These are phyloP conservation scores for Megaceryle maxima DNA, from an alignment of 2,113 vertebrate genomes.

Conservation along the genomic window DNA sequence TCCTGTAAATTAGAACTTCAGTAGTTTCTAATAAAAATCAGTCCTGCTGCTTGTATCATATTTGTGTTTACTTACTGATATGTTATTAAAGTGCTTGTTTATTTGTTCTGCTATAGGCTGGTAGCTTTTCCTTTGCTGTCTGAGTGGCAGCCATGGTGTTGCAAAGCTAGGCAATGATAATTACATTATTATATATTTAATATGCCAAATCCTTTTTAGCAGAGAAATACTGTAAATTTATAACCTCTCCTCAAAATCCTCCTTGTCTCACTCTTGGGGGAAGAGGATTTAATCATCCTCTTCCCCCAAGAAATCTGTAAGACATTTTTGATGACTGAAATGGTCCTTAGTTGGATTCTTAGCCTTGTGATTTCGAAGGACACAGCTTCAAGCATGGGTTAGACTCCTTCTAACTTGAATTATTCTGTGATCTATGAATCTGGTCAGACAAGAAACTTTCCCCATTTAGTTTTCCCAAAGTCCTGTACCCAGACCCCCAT, in stretches of 20 bases:
- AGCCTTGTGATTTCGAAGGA: neutral
- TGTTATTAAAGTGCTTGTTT: neutral
- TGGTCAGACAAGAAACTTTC: neutral
- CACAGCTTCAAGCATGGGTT: neutral
- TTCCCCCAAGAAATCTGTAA: neutral
- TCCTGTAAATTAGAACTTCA: conserved; percentile 45
- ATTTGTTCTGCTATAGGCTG: neutral
- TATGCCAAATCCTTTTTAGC: neutral
- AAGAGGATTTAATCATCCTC: neutral
- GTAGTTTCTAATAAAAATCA: neutral
- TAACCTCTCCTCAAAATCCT: neutral
- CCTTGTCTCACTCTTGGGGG: neutral
- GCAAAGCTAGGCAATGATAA: neutral
- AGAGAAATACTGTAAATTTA: neutral
- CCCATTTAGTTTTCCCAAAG: rapidly evolving
- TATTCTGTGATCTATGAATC: neutral
- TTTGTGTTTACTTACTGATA: neutral
- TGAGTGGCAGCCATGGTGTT: neutral
- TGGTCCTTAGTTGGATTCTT: neutral
- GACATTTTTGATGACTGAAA: neutral
- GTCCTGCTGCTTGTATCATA: neutral
- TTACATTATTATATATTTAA: neutral
- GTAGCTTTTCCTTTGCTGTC: neutral
- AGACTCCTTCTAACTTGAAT: neutral
- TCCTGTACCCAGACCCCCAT: neutral